Conservation (phyloP, 2,113 vertebrate species). For the Urocynchramus pylzowi region DNA sequence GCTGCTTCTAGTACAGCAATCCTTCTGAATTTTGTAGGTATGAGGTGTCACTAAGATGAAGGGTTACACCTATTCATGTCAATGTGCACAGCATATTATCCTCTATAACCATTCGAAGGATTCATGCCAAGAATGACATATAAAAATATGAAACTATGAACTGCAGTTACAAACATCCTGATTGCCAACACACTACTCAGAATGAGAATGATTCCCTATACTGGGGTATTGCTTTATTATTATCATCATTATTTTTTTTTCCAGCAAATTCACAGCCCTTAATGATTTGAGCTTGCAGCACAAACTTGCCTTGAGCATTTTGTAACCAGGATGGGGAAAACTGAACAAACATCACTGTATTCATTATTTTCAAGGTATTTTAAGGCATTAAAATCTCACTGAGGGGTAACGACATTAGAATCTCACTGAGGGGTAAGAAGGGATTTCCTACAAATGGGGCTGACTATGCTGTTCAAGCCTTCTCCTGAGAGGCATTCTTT, state of each 20-base stretch:
- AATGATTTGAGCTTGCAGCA: background rate
- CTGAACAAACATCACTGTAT: background rate
- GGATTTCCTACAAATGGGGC: background rate
- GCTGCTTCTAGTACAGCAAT: background rate
- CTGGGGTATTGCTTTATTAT: background rate
- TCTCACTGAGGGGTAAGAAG: background rate
- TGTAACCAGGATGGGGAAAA: background rate
- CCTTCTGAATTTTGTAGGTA: background rate
- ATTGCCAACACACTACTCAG: background rate
- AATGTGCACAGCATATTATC: background rate
- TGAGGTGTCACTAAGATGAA: constrained; percentile 3
- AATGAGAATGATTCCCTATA: background rate
- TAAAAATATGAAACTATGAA: background rate
- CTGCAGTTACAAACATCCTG: background rate
- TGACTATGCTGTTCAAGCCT: background rate
- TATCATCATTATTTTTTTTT: constrained; percentile 5
- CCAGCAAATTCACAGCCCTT: background rate
- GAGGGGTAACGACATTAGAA: background rate
- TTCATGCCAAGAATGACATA: constrained; percentile 8
- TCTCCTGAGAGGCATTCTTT: background rate
- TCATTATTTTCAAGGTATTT: background rate
- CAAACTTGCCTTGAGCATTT: background rate
- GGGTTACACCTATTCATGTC: constrained; percentile 9
- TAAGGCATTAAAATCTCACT: background rate
- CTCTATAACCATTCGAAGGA: background rate